phyloP scores from a whole-genome alignment of 1,140 invertebrate species.

The Papilio dardanus region DNA sequence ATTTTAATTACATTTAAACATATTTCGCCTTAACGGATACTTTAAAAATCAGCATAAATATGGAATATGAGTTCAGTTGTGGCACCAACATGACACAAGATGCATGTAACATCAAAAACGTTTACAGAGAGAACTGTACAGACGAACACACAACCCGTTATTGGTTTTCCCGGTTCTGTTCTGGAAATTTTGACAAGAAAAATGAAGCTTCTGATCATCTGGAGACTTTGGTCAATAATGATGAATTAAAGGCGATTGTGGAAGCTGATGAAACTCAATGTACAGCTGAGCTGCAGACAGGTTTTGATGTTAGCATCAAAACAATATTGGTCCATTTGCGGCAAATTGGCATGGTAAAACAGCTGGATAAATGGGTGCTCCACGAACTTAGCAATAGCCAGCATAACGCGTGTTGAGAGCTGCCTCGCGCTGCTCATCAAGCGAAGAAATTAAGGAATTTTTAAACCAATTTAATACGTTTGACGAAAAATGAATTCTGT shows the following conservation, averaged over 20 bases:
- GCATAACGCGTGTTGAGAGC: no score
- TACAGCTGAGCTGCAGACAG: background rate
- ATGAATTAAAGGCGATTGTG: constrained; percentile 29
- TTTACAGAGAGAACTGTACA: constrained; percentile 6
- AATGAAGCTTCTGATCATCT: background rate
- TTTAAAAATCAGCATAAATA: no score
- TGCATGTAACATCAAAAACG: background rate
- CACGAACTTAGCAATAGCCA: no score
- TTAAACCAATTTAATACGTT: background rate
- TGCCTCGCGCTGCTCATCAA: no score
- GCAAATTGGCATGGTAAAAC: no score
- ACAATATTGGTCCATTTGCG: background rate
- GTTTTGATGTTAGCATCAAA: no score
- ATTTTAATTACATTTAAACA: no score
- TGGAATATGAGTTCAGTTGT: background rate
- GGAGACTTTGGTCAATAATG: background rate
- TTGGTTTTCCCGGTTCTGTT: constrained; percentile 35
- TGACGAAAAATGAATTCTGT: background rate
- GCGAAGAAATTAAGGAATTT: constrained; percentile 8
- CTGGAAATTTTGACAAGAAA: constrained; percentile 1
- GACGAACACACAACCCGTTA: constrained; percentile 27
- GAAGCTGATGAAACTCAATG: constrained; percentile 36
- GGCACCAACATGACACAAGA: no score
- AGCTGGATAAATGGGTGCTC: no score
- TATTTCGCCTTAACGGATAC: no score